phyloP scores from a whole-genome alignment of 2,888 invertebrate genomes.

The Panopea generosa region DNA sequence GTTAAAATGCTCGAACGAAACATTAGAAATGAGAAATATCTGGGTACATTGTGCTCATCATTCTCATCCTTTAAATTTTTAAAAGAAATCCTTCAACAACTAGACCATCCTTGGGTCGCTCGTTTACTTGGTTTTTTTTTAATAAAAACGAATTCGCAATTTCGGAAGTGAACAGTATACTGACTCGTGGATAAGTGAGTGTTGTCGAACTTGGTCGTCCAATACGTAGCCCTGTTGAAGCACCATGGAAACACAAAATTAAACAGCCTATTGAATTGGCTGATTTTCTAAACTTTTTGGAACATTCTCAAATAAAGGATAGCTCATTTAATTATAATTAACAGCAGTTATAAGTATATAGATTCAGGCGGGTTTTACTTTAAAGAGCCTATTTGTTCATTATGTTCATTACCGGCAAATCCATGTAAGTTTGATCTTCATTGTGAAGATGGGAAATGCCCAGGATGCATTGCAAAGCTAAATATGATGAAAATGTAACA shows the following conservation, averaged over 20 bases:
- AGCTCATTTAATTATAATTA: conserved; percentile 22
- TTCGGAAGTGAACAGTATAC: conserved; percentile 58
- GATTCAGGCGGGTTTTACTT: too few relatives aligned
- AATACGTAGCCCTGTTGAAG: background rate
- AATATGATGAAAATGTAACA: too few relatives aligned
- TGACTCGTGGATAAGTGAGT: too few relatives aligned
- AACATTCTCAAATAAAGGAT: conserved; percentile 81
- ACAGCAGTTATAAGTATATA: too few relatives aligned
- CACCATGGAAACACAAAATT: conserved; percentile 70
- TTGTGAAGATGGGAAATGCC: too few relatives aligned
- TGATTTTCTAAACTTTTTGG: conserved; percentile 76
- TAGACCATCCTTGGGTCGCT: conserved; percentile 78
- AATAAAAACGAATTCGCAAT: conserved; percentile 80
- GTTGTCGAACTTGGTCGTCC: background rate
- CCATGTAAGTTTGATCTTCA: too few relatives aligned
- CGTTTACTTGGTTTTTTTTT: conserved; percentile 80
- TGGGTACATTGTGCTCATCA: background rate
- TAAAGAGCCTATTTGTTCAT: too few relatives aligned
- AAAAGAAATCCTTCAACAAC: conserved; percentile 82
- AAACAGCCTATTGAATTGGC: conserved; percentile 74
- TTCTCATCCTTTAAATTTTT: conserved; percentile 81
- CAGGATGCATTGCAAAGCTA: too few relatives aligned
- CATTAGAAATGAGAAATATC: too few relatives aligned
- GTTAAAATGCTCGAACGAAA: conserved; percentile 63
- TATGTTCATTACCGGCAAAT: too few relatives aligned